A percentile compares a stretch with the other conserved stretches of the same genome.
Conservation (phyloP, 2,113 vertebrate species). For the Rhadina sibilatrix region DNA sequence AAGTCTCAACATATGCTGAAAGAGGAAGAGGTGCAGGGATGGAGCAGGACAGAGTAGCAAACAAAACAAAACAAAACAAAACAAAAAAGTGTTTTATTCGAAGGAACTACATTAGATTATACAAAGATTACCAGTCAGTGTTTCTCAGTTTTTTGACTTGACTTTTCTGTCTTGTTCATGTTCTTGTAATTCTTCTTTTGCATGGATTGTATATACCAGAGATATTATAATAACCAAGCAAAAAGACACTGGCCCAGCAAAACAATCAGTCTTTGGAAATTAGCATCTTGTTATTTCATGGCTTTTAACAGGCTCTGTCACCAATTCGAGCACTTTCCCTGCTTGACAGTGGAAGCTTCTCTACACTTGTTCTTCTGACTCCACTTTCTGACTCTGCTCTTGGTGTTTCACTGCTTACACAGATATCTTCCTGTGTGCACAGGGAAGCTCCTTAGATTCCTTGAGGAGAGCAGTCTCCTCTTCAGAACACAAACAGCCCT, state of each 20-base stretch:
- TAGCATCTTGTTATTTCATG: background rate
- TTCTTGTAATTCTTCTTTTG: background rate
- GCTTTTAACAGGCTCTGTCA: background rate
- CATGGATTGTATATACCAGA: background rate
- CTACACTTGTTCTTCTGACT: background rate
- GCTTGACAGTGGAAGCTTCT: background rate
- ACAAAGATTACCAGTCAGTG: background rate
- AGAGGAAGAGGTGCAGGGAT: background rate
- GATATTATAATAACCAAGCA: background rate
- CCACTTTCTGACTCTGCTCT: background rate
- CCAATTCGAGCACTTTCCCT: background rate
- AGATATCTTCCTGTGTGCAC: background rate
- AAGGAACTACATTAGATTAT: background rate
- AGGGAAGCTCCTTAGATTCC: background rate
- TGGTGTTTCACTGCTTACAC: background rate
- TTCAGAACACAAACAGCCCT: background rate
- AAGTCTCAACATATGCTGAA: background rate
- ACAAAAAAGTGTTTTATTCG: background rate
- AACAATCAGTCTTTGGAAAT: background rate
- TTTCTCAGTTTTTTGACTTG: background rate
- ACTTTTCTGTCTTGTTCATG: background rate
- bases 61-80: no score
- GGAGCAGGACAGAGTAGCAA: background rate
- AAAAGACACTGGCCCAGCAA: background rate
- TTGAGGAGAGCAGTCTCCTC: rapidly evolving